Percentiles rank a stretch among this genome's conserved stretches.
phyloP scores from a whole-genome alignment of 2,113 vertebrate species.

The Hippotragus niger region DNA sequence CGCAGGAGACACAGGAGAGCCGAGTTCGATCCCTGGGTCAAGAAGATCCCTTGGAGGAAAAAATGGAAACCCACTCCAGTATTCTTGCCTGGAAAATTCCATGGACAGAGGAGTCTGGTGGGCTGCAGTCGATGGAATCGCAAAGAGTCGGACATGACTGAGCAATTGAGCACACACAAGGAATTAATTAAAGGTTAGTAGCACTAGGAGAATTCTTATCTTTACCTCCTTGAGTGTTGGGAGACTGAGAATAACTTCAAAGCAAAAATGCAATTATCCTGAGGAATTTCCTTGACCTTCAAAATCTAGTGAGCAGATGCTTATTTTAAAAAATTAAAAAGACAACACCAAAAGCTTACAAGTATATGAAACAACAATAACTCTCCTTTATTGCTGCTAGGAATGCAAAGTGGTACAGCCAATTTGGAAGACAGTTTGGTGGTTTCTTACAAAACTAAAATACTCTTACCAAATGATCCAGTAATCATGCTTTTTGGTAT shows the following conservation, averaged over 20 bases:
- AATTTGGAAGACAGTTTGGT: background rate
- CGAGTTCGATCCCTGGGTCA: background rate
- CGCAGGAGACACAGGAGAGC: background rate
- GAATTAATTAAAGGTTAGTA: background rate
- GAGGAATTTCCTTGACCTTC: background rate
- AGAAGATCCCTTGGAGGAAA: background rate
- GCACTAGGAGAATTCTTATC: background rate
- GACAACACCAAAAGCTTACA: background rate
- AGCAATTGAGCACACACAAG: background rate
- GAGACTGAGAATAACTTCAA: constrained; percentile 24
- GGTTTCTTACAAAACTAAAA: background rate
- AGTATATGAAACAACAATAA: background rate
- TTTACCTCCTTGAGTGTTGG: background rate
- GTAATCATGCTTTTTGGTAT: background rate
- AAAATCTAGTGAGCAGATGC: background rate
- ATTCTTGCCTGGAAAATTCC: background rate
- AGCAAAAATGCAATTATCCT: background rate
- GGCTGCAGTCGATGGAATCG: background rate
- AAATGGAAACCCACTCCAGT: background rate
- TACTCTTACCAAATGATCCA: background rate
- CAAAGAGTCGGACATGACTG: background rate
- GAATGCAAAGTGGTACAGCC: background rate
- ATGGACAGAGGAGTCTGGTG: background rate
- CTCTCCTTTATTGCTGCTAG: background rate
- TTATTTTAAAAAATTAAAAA: background rate